A percentile compares a stretch with the other conserved stretches of the same genome.
phyloP scores from a whole-genome alignment of 1,140 invertebrate genomes.

The Brachionus asplanchnoidis region DNA sequence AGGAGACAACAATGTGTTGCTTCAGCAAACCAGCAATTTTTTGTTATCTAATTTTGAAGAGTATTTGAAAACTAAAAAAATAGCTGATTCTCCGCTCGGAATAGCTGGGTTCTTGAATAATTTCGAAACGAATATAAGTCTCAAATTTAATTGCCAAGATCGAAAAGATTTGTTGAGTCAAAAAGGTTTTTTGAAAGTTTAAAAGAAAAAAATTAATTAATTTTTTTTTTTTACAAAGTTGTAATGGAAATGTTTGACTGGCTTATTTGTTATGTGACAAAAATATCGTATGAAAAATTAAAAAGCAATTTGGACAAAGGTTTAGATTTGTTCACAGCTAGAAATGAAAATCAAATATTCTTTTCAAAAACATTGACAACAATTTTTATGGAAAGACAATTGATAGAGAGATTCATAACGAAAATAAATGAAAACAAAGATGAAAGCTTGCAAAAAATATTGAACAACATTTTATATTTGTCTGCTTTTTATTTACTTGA shows the following conservation, averaged over 20 bases:
- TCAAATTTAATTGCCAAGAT: constrained; percentile 49
- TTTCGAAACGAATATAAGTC: constrained; percentile 47
- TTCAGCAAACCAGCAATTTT: constrained; percentile 83
- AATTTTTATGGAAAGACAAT: constrained; percentile 38
- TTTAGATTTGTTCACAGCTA: constrained; percentile 7
- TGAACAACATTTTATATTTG: constrained; percentile 26
- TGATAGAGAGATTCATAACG: constrained; percentile 8
- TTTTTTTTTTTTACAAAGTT: not conserved
- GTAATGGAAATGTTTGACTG: constrained; percentile 28
- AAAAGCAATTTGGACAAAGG: not conserved
- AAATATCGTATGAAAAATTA: constrained; percentile 3
- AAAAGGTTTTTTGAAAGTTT: constrained; percentile 51
- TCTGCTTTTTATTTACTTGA: constrained; percentile 44
- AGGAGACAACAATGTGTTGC: constrained; percentile 88
- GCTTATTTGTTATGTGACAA: constrained; percentile 32
- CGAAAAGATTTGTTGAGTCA: constrained; percentile 61
- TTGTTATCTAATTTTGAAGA: constrained; percentile 45
- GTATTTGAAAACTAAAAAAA: not conserved
- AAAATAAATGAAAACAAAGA: not conserved
- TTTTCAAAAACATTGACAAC: not conserved
- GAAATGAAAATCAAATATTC: constrained; percentile 37
- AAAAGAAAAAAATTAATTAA: not conserved
- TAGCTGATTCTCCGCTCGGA: constrained; percentile 43
- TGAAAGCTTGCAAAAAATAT: not conserved
- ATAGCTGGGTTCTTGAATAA: constrained; percentile 64